phyloP scores from a whole-genome alignment of 1,140 invertebrate species.

The Melipona quadrifasciata region DNA sequence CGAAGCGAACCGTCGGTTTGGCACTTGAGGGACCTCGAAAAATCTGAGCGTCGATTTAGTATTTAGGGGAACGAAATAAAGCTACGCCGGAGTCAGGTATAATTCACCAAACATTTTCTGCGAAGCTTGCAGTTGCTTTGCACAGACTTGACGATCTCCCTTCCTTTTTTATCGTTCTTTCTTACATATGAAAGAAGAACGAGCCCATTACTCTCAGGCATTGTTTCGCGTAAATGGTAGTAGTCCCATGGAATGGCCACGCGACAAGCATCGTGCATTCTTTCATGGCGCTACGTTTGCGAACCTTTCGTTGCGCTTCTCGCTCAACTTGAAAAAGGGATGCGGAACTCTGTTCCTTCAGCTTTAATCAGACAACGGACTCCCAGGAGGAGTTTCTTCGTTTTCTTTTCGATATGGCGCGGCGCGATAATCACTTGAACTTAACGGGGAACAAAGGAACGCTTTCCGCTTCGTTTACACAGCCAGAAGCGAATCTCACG shows the following conservation, averaged over 20 bases:
- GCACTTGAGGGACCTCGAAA: too few species aligned
- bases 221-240: conserved; percentile 36
- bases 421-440: background rate
- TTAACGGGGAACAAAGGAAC: background rate
- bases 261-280: background rate
- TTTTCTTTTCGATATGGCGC: background rate
- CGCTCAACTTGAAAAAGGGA: background rate
- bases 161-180: background rate
- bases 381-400: background rate
- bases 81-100: too few species aligned
- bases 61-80: background rate
- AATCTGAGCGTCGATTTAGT: background rate
- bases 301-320: background rate
- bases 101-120: background rate
- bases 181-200: background rate
- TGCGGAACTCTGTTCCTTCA: background rate
- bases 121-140: background rate
- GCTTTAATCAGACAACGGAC: background rate
- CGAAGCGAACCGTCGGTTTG: background rate
- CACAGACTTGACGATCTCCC: background rate
- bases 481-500: background rate
- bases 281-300: background rate
- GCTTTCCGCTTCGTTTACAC: too few species aligned
- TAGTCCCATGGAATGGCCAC: background rate
- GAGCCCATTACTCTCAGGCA: conserved; percentile 38